phyloP scores from a whole-genome alignment of 30 jellyfish, hydroid and myxozoan genomes.

The Hydra vulgaris region DNA sequence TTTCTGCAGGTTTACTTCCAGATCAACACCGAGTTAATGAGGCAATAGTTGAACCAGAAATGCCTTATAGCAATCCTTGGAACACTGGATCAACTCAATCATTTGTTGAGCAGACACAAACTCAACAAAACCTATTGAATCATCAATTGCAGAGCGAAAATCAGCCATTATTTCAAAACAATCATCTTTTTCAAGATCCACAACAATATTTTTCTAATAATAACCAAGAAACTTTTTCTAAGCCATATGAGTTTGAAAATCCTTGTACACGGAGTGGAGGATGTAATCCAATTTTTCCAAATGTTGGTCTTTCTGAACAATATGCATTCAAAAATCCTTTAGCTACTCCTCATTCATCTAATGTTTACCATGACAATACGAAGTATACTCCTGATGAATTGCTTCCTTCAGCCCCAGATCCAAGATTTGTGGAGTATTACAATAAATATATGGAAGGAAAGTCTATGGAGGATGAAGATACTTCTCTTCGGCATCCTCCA shows the following conservation, averaged over 20 bases:
- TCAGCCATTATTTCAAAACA: neutral
- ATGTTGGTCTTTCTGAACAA: conserved; percentile 5
- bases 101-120: neutral
- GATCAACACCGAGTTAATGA: conserved; percentile 23
- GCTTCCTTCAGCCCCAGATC: conserved; percentile 31
- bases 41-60: neutral
- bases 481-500: neutral
- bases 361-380: conserved; percentile 14
- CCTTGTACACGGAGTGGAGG: conserved; percentile 35
- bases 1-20: conserved; percentile 21
- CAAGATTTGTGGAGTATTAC: conserved; percentile 30
- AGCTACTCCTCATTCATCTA: conserved; percentile 12
- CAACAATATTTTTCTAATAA: neutral
- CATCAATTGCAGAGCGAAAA: neutral
- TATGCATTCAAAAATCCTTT: conserved; percentile 14
- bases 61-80: neutral
- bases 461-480: conserved; percentile 2
- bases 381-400: conserved; percentile 24
- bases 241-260: conserved; percentile 3
- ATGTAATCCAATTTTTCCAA: conserved; percentile 11
- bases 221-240: neutral
- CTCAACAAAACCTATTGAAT: conserved; percentile 13
- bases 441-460: conserved; percentile 24
- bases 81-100: neutral
- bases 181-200: neutral